Percentiles rank a stretch among this genome's conserved stretches.
Evolutionary conservation across 1,140 invertebrate genomes (phyloP).

Genomic region (Samia ricini): DNA sequence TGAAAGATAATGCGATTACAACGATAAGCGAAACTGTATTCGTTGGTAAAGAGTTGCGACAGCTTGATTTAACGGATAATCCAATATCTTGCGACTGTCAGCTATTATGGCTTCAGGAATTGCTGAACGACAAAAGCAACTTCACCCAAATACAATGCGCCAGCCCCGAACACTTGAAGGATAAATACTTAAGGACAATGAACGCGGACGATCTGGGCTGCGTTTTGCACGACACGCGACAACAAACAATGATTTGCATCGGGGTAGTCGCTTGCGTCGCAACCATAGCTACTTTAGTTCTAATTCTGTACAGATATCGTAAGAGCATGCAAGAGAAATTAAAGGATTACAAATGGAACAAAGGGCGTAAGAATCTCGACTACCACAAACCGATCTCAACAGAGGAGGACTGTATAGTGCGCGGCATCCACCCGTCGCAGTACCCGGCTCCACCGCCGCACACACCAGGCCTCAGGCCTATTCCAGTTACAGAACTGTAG

Average conservation of each 20-base stretch:
- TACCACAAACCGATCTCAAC: conserved; percentile 93
- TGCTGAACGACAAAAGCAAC: conserved; percentile 84
- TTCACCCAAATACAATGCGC: conserved; percentile 86
- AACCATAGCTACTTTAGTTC: conserved; percentile 81
- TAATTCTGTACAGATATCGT: conserved; percentile 88
- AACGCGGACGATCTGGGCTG: conserved; percentile 88
- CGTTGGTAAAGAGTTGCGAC: conserved; percentile 87
- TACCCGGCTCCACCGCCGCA: conserved; percentile 79
- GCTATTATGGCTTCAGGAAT: conserved; percentile 87
- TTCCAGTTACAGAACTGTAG: conserved; percentile 95
- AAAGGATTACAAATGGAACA: conserved; percentile 91
- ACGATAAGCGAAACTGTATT: conserved; percentile 86
- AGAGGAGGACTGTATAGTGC: conserved; percentile 88
- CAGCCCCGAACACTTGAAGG: conserved; percentile 83
- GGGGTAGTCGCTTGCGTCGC: conserved; percentile 84
- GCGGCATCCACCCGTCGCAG: conserved; percentile 78
- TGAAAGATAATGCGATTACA: conserved; percentile 88
- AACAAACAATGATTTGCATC: conserved; percentile 88
- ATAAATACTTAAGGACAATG: conserved; percentile 83
- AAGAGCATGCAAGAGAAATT: conserved; percentile 87
- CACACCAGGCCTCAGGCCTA: conserved; percentile 82
- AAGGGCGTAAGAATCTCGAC: conserved; percentile 89
- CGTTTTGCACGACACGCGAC: conserved; percentile 84
- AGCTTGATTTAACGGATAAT: conserved; percentile 89
- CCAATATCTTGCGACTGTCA: conserved; percentile 90